phyloP scores from a whole-genome alignment of 2,797 vertebrate species.

The Paratrypauchen microcephalus region DNA sequence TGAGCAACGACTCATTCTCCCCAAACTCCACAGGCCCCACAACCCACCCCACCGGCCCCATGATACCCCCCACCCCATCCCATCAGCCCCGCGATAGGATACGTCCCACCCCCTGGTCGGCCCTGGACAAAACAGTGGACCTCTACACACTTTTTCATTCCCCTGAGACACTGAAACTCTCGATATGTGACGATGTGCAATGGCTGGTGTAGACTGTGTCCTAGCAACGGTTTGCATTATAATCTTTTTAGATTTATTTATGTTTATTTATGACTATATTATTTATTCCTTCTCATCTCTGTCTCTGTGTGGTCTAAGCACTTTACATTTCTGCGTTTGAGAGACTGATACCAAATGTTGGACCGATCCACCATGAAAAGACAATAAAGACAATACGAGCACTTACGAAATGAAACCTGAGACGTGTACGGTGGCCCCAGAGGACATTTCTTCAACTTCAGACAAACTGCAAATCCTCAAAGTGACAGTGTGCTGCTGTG shows the following conservation, averaged over 20 bases:
- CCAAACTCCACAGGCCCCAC: no score
- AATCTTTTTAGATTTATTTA: conserved; percentile 63
- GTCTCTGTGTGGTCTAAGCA: conserved; percentile 85
- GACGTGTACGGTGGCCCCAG: not conserved
- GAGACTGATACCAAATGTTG: conserved; percentile 63
- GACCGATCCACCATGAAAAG: conserved; percentile 23
- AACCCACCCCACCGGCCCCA: no score
- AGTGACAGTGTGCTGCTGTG: not conserved
- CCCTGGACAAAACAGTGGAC: not conserved
- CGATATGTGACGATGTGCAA: conserved; percentile 92
- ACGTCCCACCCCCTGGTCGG: not conserved
- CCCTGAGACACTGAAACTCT: conserved; percentile 54
- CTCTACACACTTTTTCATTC: not conserved
- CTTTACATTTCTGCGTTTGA: conserved; percentile 82
- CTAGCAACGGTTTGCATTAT: conserved; percentile 62
- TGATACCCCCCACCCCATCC: no score
- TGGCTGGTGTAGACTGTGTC: conserved; percentile 83
- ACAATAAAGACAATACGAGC: conserved; percentile 44
- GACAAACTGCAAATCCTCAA: not conserved
- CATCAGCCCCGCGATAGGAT: no score
- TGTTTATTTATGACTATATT: conserved; percentile 34
- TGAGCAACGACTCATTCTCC: no score
- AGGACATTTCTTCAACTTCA: not conserved
- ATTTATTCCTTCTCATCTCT: conserved; percentile 52
- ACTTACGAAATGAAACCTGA: conserved; percentile 38